These are phyloP conservation scores for Campopleginae sp. DNA, from an alignment of 2,888 invertebrate species.

Conservation along the genomic window DNA sequence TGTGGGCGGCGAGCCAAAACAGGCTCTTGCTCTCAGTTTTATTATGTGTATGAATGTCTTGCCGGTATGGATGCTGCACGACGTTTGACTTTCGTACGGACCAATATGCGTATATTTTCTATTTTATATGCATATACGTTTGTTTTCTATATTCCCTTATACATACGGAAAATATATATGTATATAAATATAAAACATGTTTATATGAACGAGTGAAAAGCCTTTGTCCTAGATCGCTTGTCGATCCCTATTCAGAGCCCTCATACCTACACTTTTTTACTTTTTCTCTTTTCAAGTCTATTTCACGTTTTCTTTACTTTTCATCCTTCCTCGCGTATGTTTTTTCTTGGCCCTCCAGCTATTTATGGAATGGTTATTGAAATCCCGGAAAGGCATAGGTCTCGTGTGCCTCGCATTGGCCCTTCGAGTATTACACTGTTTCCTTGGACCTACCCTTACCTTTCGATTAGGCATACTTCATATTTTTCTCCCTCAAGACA, in stretches of 20 bases:
- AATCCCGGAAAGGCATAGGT: constrained; percentile 75
- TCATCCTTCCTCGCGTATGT: constrained; percentile 2
- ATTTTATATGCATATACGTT: constrained; percentile 20
- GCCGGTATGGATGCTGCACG: constrained; percentile 47
- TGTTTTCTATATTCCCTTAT: constrained; percentile 1
- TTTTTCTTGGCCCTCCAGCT: constrained; percentile 72
- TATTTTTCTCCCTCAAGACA: not conserved
- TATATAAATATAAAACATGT: constrained; percentile 16
- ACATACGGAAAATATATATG: constrained; percentile 1
- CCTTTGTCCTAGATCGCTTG: constrained; percentile 57
- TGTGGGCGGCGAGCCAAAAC: constrained; percentile 80
- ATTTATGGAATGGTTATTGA: constrained; percentile 82
- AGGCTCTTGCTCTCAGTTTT: constrained; percentile 65
- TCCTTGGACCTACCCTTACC: not conserved
- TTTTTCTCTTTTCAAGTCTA: constrained; percentile 16
- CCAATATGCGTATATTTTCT: constrained; percentile 20
- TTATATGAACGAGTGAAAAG: constrained; percentile 36
- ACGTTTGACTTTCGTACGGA: constrained; percentile 39
- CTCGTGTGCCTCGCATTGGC: constrained; percentile 74
- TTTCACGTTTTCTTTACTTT: not conserved
- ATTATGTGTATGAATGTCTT: constrained; percentile 56
- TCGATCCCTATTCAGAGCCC: constrained; percentile 29
- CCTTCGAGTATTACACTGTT: constrained; percentile 23
- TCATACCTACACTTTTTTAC: constrained; percentile 11
- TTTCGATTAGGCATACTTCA: not conserved